These are phyloP conservation scores for Galaxea fascicularis DNA, from an alignment of 92 coral and sea anemone species.

Conservation along the genomic window DNA sequence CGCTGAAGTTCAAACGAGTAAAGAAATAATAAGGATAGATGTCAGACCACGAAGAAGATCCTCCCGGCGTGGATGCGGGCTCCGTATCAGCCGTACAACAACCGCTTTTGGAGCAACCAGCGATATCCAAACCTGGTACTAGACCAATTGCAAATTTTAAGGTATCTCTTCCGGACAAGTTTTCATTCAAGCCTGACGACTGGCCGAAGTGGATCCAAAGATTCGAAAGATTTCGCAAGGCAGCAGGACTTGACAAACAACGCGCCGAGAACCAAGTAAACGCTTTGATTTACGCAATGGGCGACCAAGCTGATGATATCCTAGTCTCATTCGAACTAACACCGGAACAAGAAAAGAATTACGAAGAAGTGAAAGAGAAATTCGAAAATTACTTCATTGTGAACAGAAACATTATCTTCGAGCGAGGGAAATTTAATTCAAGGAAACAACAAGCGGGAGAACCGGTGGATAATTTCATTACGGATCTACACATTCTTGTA, in stretches of 20 bases:
- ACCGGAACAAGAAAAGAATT: not conserved
- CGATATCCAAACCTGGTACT: not conserved
- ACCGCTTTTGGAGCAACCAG: not conserved
- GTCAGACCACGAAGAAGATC: not conserved
- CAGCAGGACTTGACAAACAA: not conserved
- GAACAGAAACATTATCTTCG: constrained; percentile 13
- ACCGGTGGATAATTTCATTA: constrained; percentile 9
- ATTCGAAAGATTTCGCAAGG: constrained; percentile 2
- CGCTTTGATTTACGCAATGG: constrained; percentile 1
- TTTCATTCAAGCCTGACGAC: not conserved
- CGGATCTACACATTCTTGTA: constrained; percentile 52
- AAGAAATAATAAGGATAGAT: not conserved
- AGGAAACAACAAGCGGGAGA: not conserved
- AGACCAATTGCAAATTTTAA: not conserved
- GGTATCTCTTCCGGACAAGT: not conserved
- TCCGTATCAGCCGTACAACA: not conserved
- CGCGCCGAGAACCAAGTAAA: constrained; percentile 1
- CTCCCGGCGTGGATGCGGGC: not conserved
- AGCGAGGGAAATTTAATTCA: constrained; percentile 4
- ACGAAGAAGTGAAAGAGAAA: constrained; percentile 7
- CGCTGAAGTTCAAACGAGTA: not conserved
- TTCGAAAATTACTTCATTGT: not conserved
- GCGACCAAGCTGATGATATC: not conserved
- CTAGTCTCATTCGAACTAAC: not conserved
- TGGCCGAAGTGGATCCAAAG: constrained; percentile 20